Evolutionary conservation across 2,797 vertebrate species (phyloP), one percentile per base, ranked within the genome.

Genomic region (Neostethus bicornis): DNA sequence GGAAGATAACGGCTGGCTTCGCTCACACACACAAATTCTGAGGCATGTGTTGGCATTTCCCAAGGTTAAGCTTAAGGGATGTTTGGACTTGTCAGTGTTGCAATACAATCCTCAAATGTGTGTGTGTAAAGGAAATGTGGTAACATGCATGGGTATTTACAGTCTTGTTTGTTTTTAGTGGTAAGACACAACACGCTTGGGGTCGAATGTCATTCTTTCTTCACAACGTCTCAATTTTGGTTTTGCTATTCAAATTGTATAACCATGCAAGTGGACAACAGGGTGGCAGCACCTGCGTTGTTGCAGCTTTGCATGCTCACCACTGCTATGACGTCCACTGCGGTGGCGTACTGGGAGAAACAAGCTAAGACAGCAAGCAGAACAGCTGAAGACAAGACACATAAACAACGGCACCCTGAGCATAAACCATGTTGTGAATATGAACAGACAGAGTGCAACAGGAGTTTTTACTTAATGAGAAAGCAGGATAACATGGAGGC

Each of bases 71-170:
- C 73, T 75, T 75, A 44, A 7, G 77, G 75, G 75, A 73, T 88
- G 87, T 90, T 87, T 84, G 76, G 78, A 78, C 89, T 87, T 89
- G 89, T 87, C 85, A 77, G 0, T 71, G 72, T 68, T 74, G 72
- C 63, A 65, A 51, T 66, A 13, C 64, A 63, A 53, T 77, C 31
- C 51, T 59, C 35, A 56, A 34, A 71, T 28, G 42, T 43, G 35
- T 57, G 26, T 28, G 51, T 48, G 39, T 23, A 31, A 52, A 24
- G 20, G 16, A 50, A 60, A 5, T 9, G 10, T 8, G 8, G 51
- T 1, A 29, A 42, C 28, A 34, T 34, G 32, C 29, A 6, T 51
- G 34, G 12, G 45, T 54, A n/a, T 70, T 75, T 65, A 55, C 41
- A 61, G 44, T 70, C 25, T 43, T 44, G 37, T 17, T 62, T 57